Conservation (phyloP, 2,888 invertebrate genomes). For the Ryuthela nishihirai region DNA sequence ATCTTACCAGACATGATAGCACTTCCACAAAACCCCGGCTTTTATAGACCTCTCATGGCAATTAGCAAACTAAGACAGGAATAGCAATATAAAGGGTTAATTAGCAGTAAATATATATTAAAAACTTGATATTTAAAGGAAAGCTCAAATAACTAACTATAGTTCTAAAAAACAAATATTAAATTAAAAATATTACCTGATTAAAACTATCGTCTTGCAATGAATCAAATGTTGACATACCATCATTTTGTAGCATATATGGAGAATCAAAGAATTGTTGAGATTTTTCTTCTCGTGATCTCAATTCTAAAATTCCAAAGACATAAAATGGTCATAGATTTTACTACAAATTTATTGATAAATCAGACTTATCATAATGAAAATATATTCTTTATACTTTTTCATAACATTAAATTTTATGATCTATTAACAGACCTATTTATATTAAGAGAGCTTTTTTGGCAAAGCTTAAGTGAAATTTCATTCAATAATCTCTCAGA, state of each 20-base stretch:
- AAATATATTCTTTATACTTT: background rate
- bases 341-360: background rate
- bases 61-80: no score
- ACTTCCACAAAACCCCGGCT: no score
- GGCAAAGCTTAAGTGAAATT: no score
- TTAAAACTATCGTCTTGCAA: slow-evolving; percentile 20
- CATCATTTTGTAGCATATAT: slow-evolving; percentile 59
- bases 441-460: no score
- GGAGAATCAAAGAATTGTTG: slow-evolving; percentile 78
- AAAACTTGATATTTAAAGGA: no score
- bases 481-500: no score
- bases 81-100: no score
- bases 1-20: no score
- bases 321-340: background rate
- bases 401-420: background rate
- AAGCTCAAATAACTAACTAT: no score
- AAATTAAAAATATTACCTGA: slow-evolving; percentile 8
- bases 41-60: no score
- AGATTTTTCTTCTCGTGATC: slow-evolving; percentile 84
- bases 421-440: no score
- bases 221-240: slow-evolving; percentile 42
- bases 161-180: background rate
- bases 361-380: background rate
- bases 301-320: slow-evolving; percentile 60
- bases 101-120: no score